Percentiles rank a stretch among this genome's conserved stretches.
Evolutionary conservation across 2,888 invertebrate genomes (phyloP).

Genomic region (Drosophila acutilabella): DNA sequence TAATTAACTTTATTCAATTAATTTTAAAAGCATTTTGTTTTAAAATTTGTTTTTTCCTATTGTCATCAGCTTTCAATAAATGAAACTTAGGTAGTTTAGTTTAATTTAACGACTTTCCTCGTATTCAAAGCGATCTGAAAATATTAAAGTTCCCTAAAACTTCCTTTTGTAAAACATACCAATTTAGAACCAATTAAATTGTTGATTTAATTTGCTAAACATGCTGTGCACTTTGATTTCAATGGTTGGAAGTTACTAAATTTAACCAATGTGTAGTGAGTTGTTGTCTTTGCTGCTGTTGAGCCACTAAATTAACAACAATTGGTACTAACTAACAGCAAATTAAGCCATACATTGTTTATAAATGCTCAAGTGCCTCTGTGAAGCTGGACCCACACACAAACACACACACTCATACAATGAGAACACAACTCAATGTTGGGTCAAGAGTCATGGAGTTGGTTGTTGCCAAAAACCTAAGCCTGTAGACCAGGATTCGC

Average conservation of each 20-base stretch:
- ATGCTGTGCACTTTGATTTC: not conserved
- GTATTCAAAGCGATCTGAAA: too few relatives aligned
- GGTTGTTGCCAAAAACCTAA: slow-evolving; percentile 10
- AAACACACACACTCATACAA: not conserved
- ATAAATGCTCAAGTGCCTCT: slow-evolving; percentile 69
- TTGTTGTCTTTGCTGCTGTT: slow-evolving; percentile 27
- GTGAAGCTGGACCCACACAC: slow-evolving; percentile 1
- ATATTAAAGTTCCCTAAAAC: too few relatives aligned
- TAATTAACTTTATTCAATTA: too few relatives aligned
- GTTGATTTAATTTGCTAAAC: not conserved
- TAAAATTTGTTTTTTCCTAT: too few relatives aligned
- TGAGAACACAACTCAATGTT: not conserved
- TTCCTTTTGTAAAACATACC: too few relatives aligned
- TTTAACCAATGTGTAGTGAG: slow-evolving; percentile 17
- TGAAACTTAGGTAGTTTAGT: too few relatives aligned
- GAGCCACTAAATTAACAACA: slow-evolving; percentile 73
- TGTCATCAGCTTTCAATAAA: too few relatives aligned
- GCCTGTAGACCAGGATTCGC: slow-evolving; percentile 56
- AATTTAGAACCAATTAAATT: not conserved
- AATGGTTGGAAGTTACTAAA: slow-evolving; percentile 1
- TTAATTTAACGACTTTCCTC: too few relatives aligned
- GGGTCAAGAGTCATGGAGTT: slow-evolving; percentile 5
- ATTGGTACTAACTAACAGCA: slow-evolving; percentile 79
- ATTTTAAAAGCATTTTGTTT: too few relatives aligned
- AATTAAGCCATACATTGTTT: slow-evolving; percentile 80